phyloP scores from a whole-genome alignment of 2,113 vertebrate species.

The Chamaetylas fuelleborni region DNA sequence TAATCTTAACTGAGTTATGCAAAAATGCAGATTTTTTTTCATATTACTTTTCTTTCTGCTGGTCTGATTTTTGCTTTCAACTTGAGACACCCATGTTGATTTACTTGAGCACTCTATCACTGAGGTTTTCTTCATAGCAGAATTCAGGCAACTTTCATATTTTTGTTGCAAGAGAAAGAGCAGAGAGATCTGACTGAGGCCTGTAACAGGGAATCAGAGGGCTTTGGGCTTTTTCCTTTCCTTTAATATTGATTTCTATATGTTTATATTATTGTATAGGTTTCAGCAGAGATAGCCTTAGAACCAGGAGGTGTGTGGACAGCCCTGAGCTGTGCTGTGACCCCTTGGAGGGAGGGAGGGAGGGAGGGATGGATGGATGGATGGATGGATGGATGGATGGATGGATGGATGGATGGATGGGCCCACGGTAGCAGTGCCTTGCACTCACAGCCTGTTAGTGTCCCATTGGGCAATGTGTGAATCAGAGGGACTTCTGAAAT shows the following conservation, averaged over 20 bases:
- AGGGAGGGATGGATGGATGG: background rate
- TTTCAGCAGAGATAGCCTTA: background rate
- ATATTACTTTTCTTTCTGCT: background rate
- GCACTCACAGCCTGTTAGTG: background rate
- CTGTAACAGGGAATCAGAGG: background rate
- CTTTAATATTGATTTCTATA: background rate
- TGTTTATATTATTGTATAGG: background rate
- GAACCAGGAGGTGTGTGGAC: background rate
- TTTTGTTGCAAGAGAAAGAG: background rate
- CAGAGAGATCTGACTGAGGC: background rate
- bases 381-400: background rate
- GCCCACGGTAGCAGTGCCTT: fast-evolving
- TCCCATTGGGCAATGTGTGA: fast-evolving
- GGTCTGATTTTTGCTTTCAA: background rate
- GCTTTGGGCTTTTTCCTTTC: background rate
- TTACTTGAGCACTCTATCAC: background rate
- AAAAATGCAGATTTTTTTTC: background rate
- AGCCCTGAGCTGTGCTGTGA: background rate
- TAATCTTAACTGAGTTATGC: background rate
- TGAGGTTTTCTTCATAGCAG: background rate
- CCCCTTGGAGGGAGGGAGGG: background rate
- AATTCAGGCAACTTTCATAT: background rate
- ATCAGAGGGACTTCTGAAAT: background rate
- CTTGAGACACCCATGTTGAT: background rate
- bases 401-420: background rate